Conservation (phyloP, 2,113 vertebrate species). For the Coryphaenoides rupestris region DNA sequence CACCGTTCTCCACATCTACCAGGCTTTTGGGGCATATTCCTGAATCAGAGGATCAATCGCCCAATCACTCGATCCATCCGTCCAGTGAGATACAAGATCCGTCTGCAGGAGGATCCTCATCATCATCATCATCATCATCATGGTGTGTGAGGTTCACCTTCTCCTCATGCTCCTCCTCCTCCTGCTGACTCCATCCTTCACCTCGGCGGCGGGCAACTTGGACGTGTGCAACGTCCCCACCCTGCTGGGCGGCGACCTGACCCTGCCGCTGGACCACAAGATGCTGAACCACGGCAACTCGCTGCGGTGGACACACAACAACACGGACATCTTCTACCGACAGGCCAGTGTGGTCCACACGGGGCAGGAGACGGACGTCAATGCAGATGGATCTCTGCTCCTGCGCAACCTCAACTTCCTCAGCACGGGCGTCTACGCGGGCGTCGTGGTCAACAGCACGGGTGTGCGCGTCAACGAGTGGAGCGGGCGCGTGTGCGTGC, state of each 20-base stretch:
- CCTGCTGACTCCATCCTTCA: constrained; percentile 17
- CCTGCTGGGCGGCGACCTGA: constrained; percentile 30
- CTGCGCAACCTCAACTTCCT: constrained; percentile 36
- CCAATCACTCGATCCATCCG: too few species aligned
- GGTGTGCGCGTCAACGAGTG: background rate
- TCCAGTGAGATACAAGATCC: background rate
- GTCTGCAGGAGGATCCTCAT: background rate
- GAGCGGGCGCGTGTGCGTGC: constrained; percentile 34
- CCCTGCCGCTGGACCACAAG: constrained; percentile 27
- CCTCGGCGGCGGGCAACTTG: constrained; percentile 19
- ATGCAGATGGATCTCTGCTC: constrained; percentile 34
- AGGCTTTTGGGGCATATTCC: too few species aligned
- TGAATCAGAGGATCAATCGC: too few species aligned
- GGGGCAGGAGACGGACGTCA: constrained; percentile 44
- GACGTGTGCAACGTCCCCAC: constrained; percentile 33
- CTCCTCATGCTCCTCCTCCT: constrained; percentile 20
- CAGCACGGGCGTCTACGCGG: constrained; percentile 43
- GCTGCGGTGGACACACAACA: constrained; percentile 56
- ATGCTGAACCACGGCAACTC: constrained; percentile 14
- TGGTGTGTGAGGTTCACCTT: constrained; percentile 24
- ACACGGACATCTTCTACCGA: constrained; percentile 25
- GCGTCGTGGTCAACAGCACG: background rate
- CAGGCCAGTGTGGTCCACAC: background rate
- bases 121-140: too few species aligned
- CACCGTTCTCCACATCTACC: too few species aligned